Evolutionary conservation across 2,797 vertebrate species (phyloP), one percentile per base, ranked within the genome.

Genomic region (Zonotrichia albicollis): DNA sequence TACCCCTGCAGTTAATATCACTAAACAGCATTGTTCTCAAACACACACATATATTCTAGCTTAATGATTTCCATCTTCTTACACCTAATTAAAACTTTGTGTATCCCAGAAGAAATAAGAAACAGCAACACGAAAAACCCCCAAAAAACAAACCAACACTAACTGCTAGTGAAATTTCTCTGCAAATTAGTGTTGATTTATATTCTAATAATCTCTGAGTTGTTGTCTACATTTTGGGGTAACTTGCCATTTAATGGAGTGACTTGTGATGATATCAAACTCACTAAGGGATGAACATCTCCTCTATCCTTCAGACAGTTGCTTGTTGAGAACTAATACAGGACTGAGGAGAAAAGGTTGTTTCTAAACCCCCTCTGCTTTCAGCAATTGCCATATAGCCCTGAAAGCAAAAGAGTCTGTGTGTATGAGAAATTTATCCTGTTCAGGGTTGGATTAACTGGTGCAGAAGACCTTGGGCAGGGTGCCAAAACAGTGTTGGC

Each of bases 381-480:
- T 91, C 68, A 92, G 51, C 36, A 18, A 30, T 42, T 57, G 23
- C n/a, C 71, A 13, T 53, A 88, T 40, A 91, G 40, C n/a, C 38
- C 74, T 78, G 87, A 74, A 84, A 74, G 25, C 16, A 6, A 34
- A 36, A 29, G 45, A 78, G 22, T 30, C 16, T 25, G 12, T 26
- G 22, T 90, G 34, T 92, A 32, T 70, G 67, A 81, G 66, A 76
- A 93, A 82, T 72, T 81, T 89, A 82, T 92, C 89, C 76, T 73
- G 38, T 78, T 89, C 51, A 78, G 67, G 45, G 65, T 17, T 93
- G 88, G 88, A 94, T 95, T 96, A 96, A 93, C 73, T 94, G 67
- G 80, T 89, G 87, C 93, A 94, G 83, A 94, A 95, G 91, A 79
- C 79, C 67, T 91, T 67, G 79, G 95, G 91, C 95, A 92, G 70